phyloP scores from a whole-genome alignment of 35 echinoderm and acorn worm genomes.

The Holothuria glaberrima region DNA sequence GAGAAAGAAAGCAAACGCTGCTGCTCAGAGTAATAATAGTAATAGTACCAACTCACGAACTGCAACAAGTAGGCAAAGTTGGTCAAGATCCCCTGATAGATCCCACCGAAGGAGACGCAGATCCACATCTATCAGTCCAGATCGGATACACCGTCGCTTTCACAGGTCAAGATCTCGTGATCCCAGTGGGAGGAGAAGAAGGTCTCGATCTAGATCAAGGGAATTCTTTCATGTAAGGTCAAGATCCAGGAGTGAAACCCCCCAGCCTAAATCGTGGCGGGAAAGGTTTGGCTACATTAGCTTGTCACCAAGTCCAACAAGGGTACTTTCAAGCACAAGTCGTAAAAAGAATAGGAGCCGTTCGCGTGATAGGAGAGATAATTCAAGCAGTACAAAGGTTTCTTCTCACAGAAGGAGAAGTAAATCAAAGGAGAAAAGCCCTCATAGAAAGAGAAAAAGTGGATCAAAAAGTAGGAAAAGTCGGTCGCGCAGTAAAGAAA shows the following conservation, averaged over 20 bases:
- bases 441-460: background rate
- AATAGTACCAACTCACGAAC: background rate
- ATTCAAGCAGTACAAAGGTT: background rate
- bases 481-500: background rate
- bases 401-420: conserved; percentile 14
- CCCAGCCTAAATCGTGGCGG: conserved; percentile 2
- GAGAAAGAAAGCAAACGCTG: background rate
- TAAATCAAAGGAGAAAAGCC: conserved; percentile 4
- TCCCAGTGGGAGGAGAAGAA: background rate
- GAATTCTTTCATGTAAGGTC: background rate
- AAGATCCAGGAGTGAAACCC: conserved; percentile 5
- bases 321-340: background rate
- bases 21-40: background rate
- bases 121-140: background rate
- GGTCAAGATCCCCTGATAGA: background rate
- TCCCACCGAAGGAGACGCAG: background rate
- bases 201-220: conserved; percentile 8
- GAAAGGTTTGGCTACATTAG: conserved; percentile 32
- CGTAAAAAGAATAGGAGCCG: conserved; percentile 17
- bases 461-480: background rate
- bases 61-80: background rate
- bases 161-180: conserved; percentile 11
- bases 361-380: conserved; percentile 10
- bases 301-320: conserved; percentile 13
- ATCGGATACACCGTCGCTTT: background rate